These are phyloP conservation scores for Mus spicilegus DNA, from an alignment of 2,113 vertebrate species.

Conservation along the genomic window DNA sequence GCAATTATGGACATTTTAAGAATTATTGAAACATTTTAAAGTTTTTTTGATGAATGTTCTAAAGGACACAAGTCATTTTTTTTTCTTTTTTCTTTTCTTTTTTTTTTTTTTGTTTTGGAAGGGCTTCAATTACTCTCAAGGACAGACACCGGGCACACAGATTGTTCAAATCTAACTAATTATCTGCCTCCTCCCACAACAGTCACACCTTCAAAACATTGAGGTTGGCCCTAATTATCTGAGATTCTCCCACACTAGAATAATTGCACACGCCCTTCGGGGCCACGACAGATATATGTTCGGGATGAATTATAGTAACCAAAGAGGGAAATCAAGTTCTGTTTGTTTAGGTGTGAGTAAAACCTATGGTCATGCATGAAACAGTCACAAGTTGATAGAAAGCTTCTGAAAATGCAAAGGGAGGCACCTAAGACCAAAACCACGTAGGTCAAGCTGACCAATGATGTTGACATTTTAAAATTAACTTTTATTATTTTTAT, in stretches of 20 bases:
- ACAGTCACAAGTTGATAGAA: conserved; percentile 62
- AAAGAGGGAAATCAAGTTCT: conserved; percentile 74
- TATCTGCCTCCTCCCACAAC: conserved; percentile 59
- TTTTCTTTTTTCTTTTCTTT: conserved; percentile 43
- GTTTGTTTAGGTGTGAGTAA: conserved; percentile 76
- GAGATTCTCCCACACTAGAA: conserved; percentile 77
- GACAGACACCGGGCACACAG: conserved; percentile 48
- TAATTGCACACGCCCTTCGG: conserved; percentile 66
- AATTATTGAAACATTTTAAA: conserved; percentile 74
- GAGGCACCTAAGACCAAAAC: conserved; percentile 43
- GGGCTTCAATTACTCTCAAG: conserved; percentile 66
- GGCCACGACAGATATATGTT: conserved; percentile 56
- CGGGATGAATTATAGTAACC: conserved; percentile 52
- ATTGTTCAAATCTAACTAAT: conserved; percentile 75
- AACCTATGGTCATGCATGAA: conserved; percentile 49
- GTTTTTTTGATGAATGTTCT: conserved; percentile 68
- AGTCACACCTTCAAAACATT: conserved; percentile 77
- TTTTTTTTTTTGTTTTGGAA: neutral
- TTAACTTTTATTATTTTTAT: neutral
- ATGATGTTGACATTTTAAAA: neutral
- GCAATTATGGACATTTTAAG: conserved; percentile 76
- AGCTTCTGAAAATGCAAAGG: conserved; percentile 54
- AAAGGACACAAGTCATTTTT: conserved; percentile 61
- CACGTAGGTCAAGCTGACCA: neutral
- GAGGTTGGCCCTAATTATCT: conserved; percentile 65